phyloP scores from a whole-genome alignment of 2,797 vertebrate species.

The Spea hammondii region DNA sequence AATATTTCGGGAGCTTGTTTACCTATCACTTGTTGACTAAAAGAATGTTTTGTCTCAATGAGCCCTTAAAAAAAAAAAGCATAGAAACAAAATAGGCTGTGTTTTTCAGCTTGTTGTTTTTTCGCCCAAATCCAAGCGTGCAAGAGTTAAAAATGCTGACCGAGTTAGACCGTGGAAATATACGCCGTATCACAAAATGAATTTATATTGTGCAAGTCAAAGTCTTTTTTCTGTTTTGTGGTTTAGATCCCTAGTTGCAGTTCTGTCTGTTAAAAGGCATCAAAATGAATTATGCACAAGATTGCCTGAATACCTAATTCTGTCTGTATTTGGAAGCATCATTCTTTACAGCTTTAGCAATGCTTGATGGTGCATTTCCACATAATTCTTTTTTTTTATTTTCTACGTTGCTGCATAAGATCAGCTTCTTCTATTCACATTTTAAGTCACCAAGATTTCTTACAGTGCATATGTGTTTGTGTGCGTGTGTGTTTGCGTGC shows the following conservation, averaged over 20 bases:
- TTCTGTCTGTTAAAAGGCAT: conserved; percentile 51
- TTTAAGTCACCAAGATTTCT: not conserved
- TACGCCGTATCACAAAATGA: conserved; percentile 38
- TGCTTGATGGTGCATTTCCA: conserved; percentile 42
- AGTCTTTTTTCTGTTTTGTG: conserved; percentile 46
- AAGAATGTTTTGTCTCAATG: conserved; percentile 45
- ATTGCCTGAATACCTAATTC: conserved; percentile 53
- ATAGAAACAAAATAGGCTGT: not conserved
- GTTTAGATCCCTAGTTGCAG: conserved; percentile 46
- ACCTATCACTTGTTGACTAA: conserved; percentile 49
- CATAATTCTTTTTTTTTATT: conserved; percentile 8
- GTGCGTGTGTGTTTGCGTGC: too few species aligned
- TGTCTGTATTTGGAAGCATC: conserved; percentile 51
- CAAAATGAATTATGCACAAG: conserved; percentile 52
- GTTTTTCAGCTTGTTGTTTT: not conserved
- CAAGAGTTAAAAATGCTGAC: conserved; percentile 27
- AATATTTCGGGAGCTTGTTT: conserved; percentile 11
- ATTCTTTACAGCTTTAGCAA: conserved; percentile 43
- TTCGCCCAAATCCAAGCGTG: not conserved
- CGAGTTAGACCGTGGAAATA: conserved; percentile 30
- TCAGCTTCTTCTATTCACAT: not conserved
- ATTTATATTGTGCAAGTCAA: conserved; percentile 49
- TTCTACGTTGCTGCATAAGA: not conserved
- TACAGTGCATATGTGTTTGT: not conserved
- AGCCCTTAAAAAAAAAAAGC: not conserved